phyloP scores from a whole-genome alignment of 2,797 vertebrate species.

The Merluccius polli region DNA sequence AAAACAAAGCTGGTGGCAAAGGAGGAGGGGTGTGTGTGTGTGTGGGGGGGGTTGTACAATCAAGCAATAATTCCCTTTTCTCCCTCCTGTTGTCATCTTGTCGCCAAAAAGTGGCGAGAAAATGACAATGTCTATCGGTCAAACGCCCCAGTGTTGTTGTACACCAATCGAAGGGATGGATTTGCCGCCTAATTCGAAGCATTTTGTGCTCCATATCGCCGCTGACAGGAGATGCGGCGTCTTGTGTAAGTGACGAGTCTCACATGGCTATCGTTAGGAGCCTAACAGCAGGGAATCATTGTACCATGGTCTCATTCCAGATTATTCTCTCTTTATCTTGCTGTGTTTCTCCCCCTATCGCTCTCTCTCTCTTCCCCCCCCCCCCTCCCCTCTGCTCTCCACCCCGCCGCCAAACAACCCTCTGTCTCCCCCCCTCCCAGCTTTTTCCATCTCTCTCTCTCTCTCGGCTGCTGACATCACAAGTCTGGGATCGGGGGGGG shows the following conservation, averaged over 20 bases:
- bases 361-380: too few species aligned
- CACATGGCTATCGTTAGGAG: conserved; percentile 11
- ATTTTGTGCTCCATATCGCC: too few species aligned
- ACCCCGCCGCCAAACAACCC: too few species aligned
- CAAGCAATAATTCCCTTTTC: neutral
- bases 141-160: conserved; percentile 27
- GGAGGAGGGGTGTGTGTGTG: too few species aligned
- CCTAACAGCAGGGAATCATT: conserved; percentile 26
- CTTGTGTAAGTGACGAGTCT: conserved; percentile 14
- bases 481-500: conserved; percentile 25
- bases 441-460: too few species aligned
- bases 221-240: conserved; percentile 14
- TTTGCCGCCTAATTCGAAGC: conserved; percentile 13
- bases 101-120: neutral
- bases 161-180: conserved; percentile 28
- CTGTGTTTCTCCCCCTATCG: neutral
- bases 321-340: conserved; percentile 8
- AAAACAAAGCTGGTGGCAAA: neutral
- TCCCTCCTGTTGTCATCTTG: conserved; percentile 1
- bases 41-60: neutral
- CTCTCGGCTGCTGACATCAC: conserved; percentile 51
- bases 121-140: conserved; percentile 29
- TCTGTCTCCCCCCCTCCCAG: too few species aligned
- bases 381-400: neutral
- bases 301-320: conserved; percentile 49